phyloP scores from a whole-genome alignment of 1,140 invertebrate genomes.

The Cotesia vestalis region DNA sequence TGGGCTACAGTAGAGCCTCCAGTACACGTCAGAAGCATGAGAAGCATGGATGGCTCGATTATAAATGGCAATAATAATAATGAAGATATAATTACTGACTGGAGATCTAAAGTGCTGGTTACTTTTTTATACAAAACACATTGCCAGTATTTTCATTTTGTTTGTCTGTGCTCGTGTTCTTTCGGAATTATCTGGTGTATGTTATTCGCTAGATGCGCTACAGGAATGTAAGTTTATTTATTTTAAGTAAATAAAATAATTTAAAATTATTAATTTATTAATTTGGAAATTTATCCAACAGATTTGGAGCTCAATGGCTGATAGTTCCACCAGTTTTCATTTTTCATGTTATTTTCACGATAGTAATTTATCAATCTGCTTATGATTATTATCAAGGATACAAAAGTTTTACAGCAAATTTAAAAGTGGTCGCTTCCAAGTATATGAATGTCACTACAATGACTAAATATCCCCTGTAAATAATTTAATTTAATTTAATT shows the following conservation, averaged over 20 bases:
- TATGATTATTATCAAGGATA: constrained; percentile 38
- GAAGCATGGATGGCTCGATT: constrained; percentile 1
- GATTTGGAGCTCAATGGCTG: constrained; percentile 47
- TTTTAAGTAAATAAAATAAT: constrained; percentile 2
- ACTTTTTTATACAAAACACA: constrained; percentile 30
- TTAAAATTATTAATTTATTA: constrained; percentile 3
- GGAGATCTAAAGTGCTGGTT: constrained; percentile 42
- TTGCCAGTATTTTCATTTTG: constrained; percentile 45
- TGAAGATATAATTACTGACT: constrained; percentile 34
- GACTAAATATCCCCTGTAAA: constrained; percentile 15
- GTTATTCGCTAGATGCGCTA: constrained; percentile 48
- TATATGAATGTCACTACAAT: constrained; percentile 30
- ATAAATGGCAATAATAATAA: constrained; percentile 7
- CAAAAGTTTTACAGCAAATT: constrained; percentile 36
- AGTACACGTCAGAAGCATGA: background rate
- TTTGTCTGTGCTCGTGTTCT: constrained; percentile 45
- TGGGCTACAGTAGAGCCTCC: constrained; percentile 43
- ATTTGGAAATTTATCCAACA: constrained; percentile 24
- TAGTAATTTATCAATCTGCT: constrained; percentile 20
- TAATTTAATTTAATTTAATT: background rate
- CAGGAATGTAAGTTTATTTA: constrained; percentile 45
- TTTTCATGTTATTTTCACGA: constrained; percentile 44
- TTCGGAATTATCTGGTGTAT: constrained; percentile 45
- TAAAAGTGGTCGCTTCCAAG: constrained; percentile 26
- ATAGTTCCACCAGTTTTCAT: constrained; percentile 46